Base-by-base conservation (phyloP, 2,888 invertebrate genomes). In the Willowsia nigromaculata region DNA sequence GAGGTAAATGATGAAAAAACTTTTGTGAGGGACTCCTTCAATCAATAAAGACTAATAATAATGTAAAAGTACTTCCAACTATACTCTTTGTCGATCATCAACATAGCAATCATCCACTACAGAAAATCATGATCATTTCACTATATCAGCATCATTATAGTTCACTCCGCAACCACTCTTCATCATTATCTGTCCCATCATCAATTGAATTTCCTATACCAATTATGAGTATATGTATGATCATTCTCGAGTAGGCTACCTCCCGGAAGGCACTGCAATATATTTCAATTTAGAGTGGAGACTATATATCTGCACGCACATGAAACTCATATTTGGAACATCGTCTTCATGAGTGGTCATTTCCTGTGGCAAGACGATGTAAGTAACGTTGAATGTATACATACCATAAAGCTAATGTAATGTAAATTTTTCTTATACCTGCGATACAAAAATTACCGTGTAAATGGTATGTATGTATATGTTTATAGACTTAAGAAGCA, bases 211-310 rank as follows among this genome's bases (percentile, higher is more conserved):
- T 18, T 22, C 40, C 43, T 40, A 27, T 50, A 80, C 68, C 71
- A 81, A 78, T 86, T 68, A 86, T 86, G 71, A 86, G 80, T 50
- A 78, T 27, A 62, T 62, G 59, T 30, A 78, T 68, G n/a, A 13
- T 47, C 30, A 11, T 25, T 2, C 71, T 74, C 43, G 56, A 71
- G 47, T 83, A 25, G 83, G 11, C 76, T 76, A 88, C 88, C 88
- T 88, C 88, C 88, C 88, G 88, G 88, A 88, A 88, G 88, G 88
- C 83, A 83, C 18, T 65, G n/a, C n/a, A n/a, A 47, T 25, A 71
- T 37, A 30, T 6, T 30, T 43, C 18, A 62, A 30, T 76, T 50
- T 76, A 27, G 15, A 27, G 11, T 27, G 27, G n/a, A 11, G 27
- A 30, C 27, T 22, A 62, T 13, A 65, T 5, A 18, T 25, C 59